These are phyloP conservation scores for Aphidius ervi DNA, from an alignment of 1,140 invertebrate species.

Conservation along the genomic window DNA sequence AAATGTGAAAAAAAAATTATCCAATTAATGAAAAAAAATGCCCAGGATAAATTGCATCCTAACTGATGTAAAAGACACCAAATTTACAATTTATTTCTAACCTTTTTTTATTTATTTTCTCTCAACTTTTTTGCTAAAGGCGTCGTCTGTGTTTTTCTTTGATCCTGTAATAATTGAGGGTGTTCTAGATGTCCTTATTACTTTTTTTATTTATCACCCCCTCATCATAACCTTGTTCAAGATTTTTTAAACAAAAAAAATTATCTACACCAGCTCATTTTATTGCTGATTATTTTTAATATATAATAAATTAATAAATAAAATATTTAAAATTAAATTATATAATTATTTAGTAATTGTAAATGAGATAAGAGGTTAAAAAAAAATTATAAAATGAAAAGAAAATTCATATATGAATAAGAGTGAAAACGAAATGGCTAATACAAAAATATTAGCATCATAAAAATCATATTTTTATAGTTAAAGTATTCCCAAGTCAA, in stretches of 20 bases:
- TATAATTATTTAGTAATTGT: not conserved
- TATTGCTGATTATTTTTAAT: not conserved
- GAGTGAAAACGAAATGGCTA: conserved; percentile 27
- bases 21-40: conserved; percentile 14
- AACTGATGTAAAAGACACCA: conserved; percentile 15
- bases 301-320: not conserved
- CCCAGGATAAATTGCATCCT: conserved; percentile 13
- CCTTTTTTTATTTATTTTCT: not conserved
- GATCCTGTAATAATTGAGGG: conserved; percentile 39
- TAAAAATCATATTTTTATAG: conserved; percentile 29
- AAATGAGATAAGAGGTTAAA: too few species aligned
- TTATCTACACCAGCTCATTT: too few species aligned
- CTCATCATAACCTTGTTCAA: not conserved
- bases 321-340: not conserved
- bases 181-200: conserved; percentile 16
- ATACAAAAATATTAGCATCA: conserved; percentile 24
- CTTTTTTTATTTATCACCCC: not conserved
- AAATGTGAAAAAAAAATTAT: conserved; percentile 13
- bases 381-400: too few species aligned
- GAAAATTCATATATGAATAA: not conserved
- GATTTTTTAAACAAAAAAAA: not conserved
- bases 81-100: conserved; percentile 11
- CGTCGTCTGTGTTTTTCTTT: conserved; percentile 30
- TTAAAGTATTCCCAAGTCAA: conserved; percentile 30
- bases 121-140: conserved; percentile 1